A percentile compares a stretch with the other conserved stretches of the same genome.
Conservation (phyloP, 2,113 vertebrate genomes). For the Syrrhaptes paradoxus region DNA sequence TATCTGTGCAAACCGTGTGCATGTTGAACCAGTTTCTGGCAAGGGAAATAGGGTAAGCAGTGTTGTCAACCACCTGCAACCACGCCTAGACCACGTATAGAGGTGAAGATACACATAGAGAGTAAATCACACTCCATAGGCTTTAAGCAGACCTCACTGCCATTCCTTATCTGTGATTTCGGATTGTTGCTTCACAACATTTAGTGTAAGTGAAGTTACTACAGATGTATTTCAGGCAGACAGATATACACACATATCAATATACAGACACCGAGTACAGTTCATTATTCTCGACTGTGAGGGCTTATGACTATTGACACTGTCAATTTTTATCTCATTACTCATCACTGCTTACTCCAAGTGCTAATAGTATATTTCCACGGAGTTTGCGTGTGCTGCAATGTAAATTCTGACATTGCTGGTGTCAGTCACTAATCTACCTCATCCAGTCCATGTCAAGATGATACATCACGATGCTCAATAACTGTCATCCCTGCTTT, state of each 20-base stretch:
- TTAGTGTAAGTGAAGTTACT: slow-evolving; percentile 32
- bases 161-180: slow-evolving; percentile 13
- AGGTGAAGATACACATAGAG: not conserved
- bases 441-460: slow-evolving; percentile 88
- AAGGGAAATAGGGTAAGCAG: not conserved
- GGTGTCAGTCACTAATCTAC: slow-evolving; percentile 84
- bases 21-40: not conserved
- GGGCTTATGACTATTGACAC: slow-evolving; percentile 87
- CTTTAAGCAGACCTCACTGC: not conserved
- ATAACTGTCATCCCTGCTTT: slow-evolving; percentile 85
- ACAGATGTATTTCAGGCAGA: slow-evolving; percentile 48
- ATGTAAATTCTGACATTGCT: slow-evolving; percentile 83
- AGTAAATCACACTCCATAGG: not conserved
- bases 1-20: not conserved
- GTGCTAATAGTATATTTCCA: slow-evolving; percentile 75
- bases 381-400: slow-evolving; percentile 78
- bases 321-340: slow-evolving; percentile 86
- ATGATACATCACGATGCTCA: slow-evolving; percentile 79
- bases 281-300: slow-evolving; percentile 85
- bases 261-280: slow-evolving; percentile 1
- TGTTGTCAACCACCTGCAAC: not conserved
- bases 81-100: not conserved
- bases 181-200: slow-evolving; percentile 11
- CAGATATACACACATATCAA: not conserved
- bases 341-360: slow-evolving; percentile 82